A percentile compares a stretch with the other conserved stretches of the same genome.
Conservation (phyloP, 2,888 invertebrate genomes). For the Epinotia demarniana region DNA sequence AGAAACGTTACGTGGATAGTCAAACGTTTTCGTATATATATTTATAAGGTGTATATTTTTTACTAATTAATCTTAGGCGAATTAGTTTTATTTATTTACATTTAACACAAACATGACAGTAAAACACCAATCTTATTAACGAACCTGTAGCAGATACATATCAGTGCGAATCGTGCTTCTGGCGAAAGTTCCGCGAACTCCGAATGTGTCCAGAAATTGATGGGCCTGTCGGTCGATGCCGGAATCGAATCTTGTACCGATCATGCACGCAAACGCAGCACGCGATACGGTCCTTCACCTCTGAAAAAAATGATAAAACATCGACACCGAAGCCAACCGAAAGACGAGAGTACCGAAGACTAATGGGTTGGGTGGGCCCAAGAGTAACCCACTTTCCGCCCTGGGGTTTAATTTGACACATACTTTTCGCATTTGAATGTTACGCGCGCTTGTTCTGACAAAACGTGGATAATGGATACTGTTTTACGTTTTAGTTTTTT, state of each 20-base stretch:
- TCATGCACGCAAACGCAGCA: conserved; percentile 69
- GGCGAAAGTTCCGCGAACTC: conserved; percentile 79
- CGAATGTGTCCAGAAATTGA: conserved; percentile 77
- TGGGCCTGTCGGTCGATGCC: conserved; percentile 69
- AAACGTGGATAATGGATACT: no score
- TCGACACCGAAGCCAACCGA: conserved; percentile 46
- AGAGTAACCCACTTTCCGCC: conserved; percentile 38
- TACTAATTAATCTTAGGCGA: conserved; percentile 5
- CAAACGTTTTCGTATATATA: no score
- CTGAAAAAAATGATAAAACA: conserved; percentile 57
- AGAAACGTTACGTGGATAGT: not conserved
- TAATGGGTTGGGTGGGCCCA: no score
- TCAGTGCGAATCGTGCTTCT: conserved; percentile 68
- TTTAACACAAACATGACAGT: conserved; percentile 18
- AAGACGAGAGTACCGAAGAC: conserved; percentile 40
- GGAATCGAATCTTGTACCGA: conserved; percentile 71
- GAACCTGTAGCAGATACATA: conserved; percentile 64
- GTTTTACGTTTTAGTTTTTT: no score
- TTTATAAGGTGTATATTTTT: not conserved
- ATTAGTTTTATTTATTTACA: conserved; percentile 21
- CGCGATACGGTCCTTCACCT: conserved; percentile 72
- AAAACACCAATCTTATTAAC: conserved; percentile 57
- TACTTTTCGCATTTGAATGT: not conserved
- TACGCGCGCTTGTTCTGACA: not conserved
- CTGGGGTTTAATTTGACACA: not conserved